Conservation (phyloP, 2,797 vertebrate species). For the Alfaro cultratus region DNA sequence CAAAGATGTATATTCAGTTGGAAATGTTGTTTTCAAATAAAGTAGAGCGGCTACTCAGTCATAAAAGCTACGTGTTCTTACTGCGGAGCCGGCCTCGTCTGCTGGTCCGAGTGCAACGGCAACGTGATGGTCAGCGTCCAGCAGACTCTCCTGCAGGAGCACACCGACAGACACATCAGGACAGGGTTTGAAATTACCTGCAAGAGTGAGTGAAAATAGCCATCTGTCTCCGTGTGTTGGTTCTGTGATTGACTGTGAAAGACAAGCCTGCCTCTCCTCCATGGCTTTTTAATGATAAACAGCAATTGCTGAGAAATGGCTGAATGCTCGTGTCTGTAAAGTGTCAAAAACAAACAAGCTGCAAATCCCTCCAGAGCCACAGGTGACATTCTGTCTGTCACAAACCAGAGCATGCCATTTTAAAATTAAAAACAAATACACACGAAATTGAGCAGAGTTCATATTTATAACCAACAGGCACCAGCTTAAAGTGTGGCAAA, state of each 20-base stretch:
- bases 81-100: conserved; percentile 32
- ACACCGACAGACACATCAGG: not conserved
- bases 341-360: conserved; percentile 4
- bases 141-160: conserved; percentile 85
- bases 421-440: not conserved
- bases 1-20: not conserved
- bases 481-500: not conserved
- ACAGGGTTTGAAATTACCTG: not conserved
- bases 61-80: conserved; percentile 41
- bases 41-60: not conserved
- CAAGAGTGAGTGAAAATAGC: conserved; percentile 3
- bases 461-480: not conserved
- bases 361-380: not conserved
- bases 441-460: not conserved
- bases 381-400: conserved; percentile 4
- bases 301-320: not conserved
- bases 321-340: conserved; percentile 5
- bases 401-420: not conserved
- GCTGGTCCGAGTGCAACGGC: conserved; percentile 89
- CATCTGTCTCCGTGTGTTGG: not conserved
- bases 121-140: conserved; percentile 90
- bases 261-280: not conserved
- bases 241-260: conserved; percentile 2
- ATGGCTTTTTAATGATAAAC: conserved; percentile 3
- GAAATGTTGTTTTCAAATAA: not conserved